phyloP scores from a whole-genome alignment of 2,888 invertebrate genomes.

The Lasioglossum zephyrum region DNA sequence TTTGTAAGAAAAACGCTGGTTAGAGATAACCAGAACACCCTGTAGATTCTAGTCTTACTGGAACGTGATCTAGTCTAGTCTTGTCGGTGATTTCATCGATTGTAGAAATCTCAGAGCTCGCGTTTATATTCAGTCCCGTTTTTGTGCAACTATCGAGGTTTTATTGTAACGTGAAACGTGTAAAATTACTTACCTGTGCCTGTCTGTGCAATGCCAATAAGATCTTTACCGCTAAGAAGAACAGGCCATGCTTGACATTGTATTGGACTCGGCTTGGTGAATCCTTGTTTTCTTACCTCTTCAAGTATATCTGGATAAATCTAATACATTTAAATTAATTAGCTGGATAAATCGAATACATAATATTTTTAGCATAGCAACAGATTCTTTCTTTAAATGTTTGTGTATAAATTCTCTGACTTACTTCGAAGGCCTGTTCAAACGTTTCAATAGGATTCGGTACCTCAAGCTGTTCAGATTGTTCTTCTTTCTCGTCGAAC shows the following conservation, averaged over 20 bases:
- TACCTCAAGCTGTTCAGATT: constrained; percentile 82
- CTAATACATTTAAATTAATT: constrained; percentile 70
- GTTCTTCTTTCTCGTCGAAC: constrained; percentile 86
- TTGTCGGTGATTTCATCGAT: not conserved
- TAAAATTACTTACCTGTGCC: constrained; percentile 87
- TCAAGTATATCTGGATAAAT: constrained; percentile 93
- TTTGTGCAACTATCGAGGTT: not conserved
- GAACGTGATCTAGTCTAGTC: not conserved
- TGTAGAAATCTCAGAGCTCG: not conserved
- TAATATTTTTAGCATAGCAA: constrained; percentile 5
- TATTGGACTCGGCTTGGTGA: constrained; percentile 94
- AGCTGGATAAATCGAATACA: constrained; percentile 88
- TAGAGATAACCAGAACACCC: not conserved
- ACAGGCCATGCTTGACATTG: constrained; percentile 98
- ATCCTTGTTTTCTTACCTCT: constrained; percentile 93
- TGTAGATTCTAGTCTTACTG: not conserved
- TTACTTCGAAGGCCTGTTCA: constrained; percentile 86
- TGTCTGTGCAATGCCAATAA: constrained; percentile 98
- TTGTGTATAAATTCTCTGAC: not conserved
- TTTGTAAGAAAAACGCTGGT: not conserved
- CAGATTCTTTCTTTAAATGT: not conserved
- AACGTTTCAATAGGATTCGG: constrained; percentile 93
- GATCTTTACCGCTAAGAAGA: constrained; percentile 94
- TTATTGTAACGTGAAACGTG: not conserved
- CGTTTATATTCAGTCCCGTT: not conserved